These are phyloP conservation scores for Sinella curviseta DNA, from an alignment of 1,140 invertebrate species.

Conservation along the genomic window DNA sequence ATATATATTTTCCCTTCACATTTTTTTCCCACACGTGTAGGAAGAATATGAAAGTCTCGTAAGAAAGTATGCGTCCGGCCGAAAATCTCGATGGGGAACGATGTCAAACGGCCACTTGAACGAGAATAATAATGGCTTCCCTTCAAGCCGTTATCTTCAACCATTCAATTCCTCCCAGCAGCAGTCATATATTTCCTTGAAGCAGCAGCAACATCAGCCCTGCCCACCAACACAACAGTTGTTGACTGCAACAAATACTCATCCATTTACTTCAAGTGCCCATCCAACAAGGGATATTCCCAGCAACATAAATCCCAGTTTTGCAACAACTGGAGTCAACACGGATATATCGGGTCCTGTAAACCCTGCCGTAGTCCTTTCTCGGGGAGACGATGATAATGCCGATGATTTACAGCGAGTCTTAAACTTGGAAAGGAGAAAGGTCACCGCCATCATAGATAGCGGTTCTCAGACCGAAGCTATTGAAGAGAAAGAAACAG, in stretches of 20 bases:
- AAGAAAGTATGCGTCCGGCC: conserved; percentile 22
- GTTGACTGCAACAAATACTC: background rate
- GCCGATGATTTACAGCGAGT: background rate
- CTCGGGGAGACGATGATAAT: background rate
- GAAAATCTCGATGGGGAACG: background rate
- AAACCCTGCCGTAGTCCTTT: background rate
- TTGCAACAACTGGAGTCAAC: conserved; percentile 33
- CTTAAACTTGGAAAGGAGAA: background rate
- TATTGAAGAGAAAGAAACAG: background rate
- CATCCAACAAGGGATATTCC: background rate
- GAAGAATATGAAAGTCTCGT: conserved; percentile 41
- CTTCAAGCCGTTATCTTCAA: background rate
- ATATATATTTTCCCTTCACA: too few relatives aligned
- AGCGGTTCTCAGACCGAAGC: background rate
- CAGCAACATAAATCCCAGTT: background rate
- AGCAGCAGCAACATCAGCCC: background rate
- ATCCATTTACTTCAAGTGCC: background rate
- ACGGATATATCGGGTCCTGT: conserved; percentile 39
- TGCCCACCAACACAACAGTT: conserved; percentile 17
- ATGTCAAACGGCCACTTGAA: too few relatives aligned
- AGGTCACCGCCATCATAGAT: background rate
- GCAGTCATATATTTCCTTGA: background rate
- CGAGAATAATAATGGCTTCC: background rate
- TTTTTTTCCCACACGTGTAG: too few relatives aligned
- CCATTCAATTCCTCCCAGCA: background rate